A percentile compares a stretch with the other conserved stretches of the same genome.
These are phyloP conservation scores for Heteromurus nitidus DNA, from an alignment of 2,888 invertebrate genomes.

Conservation along the genomic window DNA sequence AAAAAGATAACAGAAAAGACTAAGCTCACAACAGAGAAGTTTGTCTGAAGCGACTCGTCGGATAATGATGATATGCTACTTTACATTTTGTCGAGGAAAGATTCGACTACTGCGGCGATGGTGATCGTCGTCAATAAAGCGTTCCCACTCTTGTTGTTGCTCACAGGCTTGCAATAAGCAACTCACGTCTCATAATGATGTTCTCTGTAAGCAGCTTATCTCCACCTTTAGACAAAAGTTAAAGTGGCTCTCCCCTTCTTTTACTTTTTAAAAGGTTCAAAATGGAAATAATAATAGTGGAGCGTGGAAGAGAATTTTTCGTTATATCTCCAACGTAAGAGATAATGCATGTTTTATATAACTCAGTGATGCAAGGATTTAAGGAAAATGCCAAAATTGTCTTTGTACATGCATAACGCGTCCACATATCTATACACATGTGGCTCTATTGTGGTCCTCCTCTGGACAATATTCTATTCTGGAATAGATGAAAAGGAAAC, in stretches of 20 bases:
- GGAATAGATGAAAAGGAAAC: too few relatives aligned
- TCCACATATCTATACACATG: neutral
- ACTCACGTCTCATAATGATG: too few relatives aligned
- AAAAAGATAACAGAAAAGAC: neutral
- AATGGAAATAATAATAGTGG: conserved; percentile 11
- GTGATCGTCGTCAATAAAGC: neutral
- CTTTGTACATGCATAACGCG: neutral
- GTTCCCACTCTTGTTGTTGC: neutral
- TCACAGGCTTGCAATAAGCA: neutral
- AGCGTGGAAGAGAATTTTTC: too few relatives aligned
- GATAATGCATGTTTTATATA: neutral
- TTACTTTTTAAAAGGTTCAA: neutral
- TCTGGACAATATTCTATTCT: neutral
- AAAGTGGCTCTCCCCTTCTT: neutral
- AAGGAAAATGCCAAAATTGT: neutral
- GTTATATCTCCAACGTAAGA: neutral
- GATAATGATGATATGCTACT: neutral
- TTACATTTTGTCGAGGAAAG: neutral
- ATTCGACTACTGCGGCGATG: neutral
- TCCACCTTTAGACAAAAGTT: too few relatives aligned
- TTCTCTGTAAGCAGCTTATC: neutral
- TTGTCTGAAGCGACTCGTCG: neutral
- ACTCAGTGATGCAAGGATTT: neutral
- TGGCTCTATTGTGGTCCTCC: neutral
- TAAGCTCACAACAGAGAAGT: neutral